A percentile compares a stretch with the other conserved stretches of the same genome.
phyloP scores from a whole-genome alignment of 2,888 invertebrate genomes.

The Chydorus sphaericus region DNA sequence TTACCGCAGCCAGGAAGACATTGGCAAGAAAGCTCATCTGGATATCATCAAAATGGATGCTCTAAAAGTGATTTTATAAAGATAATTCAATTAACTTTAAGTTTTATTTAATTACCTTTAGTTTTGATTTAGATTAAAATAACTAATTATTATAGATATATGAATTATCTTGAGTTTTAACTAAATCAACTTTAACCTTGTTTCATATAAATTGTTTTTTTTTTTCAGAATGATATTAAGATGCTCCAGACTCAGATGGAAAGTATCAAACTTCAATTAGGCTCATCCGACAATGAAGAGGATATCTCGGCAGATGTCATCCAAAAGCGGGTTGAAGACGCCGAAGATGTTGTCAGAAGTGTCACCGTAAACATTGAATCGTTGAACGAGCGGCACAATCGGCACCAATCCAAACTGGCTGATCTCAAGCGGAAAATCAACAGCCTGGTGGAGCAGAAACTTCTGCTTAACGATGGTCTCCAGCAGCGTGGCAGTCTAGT shows the following conservation, averaged over 20 bases:
- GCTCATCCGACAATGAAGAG: background rate
- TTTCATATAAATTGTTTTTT: background rate
- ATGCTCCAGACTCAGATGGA: slow-evolving; percentile 5
- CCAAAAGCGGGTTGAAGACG: background rate
- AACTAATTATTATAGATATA: too few relatives aligned
- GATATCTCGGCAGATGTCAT: background rate
- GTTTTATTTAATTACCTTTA: too few relatives aligned
- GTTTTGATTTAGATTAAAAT: background rate
- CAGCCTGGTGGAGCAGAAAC: background rate
- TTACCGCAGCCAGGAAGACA: slow-evolving; percentile 20
- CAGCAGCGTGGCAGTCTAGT: slow-evolving; percentile 43
- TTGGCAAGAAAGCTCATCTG: slow-evolving; percentile 22
- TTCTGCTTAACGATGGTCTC: slow-evolving; percentile 37
- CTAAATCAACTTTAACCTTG: background rate
- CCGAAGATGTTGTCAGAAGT: too few relatives aligned
- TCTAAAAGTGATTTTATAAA: background rate
- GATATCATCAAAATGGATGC: slow-evolving; percentile 8
- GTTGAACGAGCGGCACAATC: background rate
- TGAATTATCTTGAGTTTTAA: background rate
- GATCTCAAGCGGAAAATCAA: background rate
- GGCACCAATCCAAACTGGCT: background rate
- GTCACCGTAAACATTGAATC: too few relatives aligned
- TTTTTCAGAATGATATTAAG: slow-evolving; percentile 5
- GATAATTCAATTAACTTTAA: too few relatives aligned
- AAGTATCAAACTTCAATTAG: background rate